phyloP scores from a whole-genome alignment of 2,888 invertebrate species.

The Cordilura impudica region DNA sequence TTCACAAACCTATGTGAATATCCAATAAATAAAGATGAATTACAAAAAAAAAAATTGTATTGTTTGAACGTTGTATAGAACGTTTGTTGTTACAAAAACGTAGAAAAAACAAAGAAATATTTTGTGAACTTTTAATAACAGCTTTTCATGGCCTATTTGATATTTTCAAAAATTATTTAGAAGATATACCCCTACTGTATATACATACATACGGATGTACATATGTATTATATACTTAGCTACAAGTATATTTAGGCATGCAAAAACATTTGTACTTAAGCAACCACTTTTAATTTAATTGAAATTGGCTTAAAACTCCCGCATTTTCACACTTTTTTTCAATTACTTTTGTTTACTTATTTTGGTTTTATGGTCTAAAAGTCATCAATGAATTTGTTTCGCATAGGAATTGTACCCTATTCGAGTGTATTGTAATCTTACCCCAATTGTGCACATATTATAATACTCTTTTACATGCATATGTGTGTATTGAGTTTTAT shows the following conservation, averaged over 20 bases:
- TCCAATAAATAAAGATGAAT: too few species aligned
- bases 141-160: too few species aligned
- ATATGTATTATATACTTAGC: not conserved
- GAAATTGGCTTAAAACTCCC: conserved; percentile 54
- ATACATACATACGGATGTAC: too few species aligned
- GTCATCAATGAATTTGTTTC: conserved; percentile 39
- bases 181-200: too few species aligned
- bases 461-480: too few species aligned
- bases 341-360: conserved; percentile 50
- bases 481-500: conserved; percentile 46
- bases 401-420: not conserved
- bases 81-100: too few species aligned
- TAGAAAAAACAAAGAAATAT: too few species aligned
- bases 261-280: conserved; percentile 36
- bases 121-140: too few species aligned
- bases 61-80: too few species aligned
- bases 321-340: conserved; percentile 35
- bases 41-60: too few species aligned
- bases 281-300: conserved; percentile 57
- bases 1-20: too few species aligned
- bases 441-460: conserved; percentile 7
- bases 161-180: too few species aligned
- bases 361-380: conserved; percentile 51
- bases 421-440: not conserved
- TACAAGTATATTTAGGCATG: conserved; percentile 9